Conservation (phyloP, 2,113 vertebrate genomes). For the Sceloporus undulatus region DNA sequence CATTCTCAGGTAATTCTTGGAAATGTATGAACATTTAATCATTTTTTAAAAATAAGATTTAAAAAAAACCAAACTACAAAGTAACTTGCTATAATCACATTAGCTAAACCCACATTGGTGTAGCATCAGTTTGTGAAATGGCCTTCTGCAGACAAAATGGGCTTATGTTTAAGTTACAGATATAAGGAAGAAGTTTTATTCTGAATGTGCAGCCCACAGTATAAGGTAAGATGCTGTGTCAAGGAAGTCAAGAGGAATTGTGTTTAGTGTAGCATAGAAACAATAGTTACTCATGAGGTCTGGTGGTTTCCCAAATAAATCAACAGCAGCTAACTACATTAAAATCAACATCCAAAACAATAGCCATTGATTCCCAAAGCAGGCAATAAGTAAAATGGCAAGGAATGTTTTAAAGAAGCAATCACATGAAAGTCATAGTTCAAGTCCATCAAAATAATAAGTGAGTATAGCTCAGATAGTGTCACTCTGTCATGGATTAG, state of each 20-base stretch:
- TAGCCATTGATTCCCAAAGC: not conserved
- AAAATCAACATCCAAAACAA: not conserved
- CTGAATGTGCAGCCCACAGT: not conserved
- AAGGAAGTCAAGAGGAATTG: not conserved
- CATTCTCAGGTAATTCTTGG: no score
- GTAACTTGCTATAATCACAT: not conserved
- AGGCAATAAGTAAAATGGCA: not conserved
- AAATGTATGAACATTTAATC: no score
- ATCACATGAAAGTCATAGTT: not conserved
- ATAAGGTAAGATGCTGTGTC: not conserved
- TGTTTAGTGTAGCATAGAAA: no score
- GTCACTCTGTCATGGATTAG: not conserved
- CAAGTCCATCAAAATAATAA: not conserved
- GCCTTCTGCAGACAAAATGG: not conserved
- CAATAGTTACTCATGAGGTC: not conserved
- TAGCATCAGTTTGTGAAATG: not conserved
- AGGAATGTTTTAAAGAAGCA: not conserved
- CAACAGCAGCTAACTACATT: not conserved
- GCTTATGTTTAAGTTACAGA: not conserved
- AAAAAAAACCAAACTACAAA: no score
- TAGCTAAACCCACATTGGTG: not conserved
- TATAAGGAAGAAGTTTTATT: not conserved
- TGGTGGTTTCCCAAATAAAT: not conserved
- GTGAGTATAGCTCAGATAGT: not conserved
- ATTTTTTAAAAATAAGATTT: no score